Evolutionary conservation across 2,888 invertebrate genomes (phyloP).

Genomic region (Gymnosoma rotundatum): DNA sequence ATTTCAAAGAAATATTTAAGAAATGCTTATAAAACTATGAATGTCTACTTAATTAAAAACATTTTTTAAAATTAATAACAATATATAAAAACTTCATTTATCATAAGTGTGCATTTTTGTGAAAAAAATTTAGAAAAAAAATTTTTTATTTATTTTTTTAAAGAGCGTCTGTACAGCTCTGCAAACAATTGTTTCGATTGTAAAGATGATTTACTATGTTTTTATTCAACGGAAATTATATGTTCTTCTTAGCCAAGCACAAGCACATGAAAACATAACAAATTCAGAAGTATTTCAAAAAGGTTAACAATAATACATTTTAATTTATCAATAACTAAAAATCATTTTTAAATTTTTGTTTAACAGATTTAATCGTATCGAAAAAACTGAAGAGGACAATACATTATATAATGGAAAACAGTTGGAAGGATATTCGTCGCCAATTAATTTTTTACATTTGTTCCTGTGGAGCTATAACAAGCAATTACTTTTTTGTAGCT

Average conservation of each 20-base stretch:
- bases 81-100: too few species aligned
- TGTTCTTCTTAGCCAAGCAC: conserved; percentile 71
- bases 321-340: not conserved
- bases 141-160: conserved; percentile 34
- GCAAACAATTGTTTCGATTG: conserved; percentile 72
- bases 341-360: not conserved
- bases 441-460: conserved; percentile 75
- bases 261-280: conserved; percentile 73
- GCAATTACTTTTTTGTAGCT: conserved; percentile 74
- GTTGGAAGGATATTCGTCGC: conserved; percentile 74
- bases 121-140: not conserved
- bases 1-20: too few species aligned
- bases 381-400: conserved; percentile 72
- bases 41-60: too few species aligned
- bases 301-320: conserved; percentile 40
- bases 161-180: conserved; percentile 74
- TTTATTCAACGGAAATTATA: conserved; percentile 73
- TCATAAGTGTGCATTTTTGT: not conserved
- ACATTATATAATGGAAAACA: conserved; percentile 71
- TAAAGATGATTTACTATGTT: conserved; percentile 75
- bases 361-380: conserved; percentile 73
- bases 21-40: too few species aligned
- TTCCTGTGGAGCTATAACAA: conserved; percentile 69
- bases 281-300: conserved; percentile 74
- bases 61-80: too few species aligned